Evolutionary conservation across 2,797 vertebrate species (phyloP), one percentile per base, ranked within the genome.

Genomic region (Chromis chromis): DNA sequence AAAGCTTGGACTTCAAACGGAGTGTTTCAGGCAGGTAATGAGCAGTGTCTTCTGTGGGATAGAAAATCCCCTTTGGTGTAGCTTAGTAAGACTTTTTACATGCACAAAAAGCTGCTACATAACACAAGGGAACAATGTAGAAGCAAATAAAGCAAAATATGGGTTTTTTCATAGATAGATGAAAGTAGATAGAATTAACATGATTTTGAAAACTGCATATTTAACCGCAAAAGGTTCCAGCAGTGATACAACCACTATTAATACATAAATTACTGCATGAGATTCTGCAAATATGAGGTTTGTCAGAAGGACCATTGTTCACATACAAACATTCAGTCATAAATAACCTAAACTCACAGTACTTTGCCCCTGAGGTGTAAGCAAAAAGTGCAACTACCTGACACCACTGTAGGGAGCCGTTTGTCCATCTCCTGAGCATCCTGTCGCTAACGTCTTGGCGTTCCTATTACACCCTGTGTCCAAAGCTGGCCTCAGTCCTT

Each of bases 281-380:
- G 12, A 16, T 66, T 33, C 65, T 36, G 54, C 54, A 72, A 79
- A 74, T 9, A 73, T n/a, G n/a, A 74, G n/a, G 28, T 76, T 44
- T 40, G 22, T 65, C 59, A 60, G 40, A 63, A 19, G 40, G 39
- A 48, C 27, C 53, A 9, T 28, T 25, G 24, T 44, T 62, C 31
- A 70, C 53, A 59, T 39, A 50, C 22, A 84, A 74, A 72, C 65
- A 71, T 74, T 72, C 5, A 82, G 44, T 65, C 11, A 81, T 70
- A 82, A 86, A 82, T 66, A 73, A 71, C 33, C 76, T 36, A 62
- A 79, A 67, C 25, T 60, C 8, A 83, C 33, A 80, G 31, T 60
- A 70, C 74, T 70, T 76, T 78, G 24, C 50, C 84, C 89, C 93
- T 93, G 93, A 94, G 92, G 68, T 79, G 39, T 63, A 27, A 78